These are phyloP conservation scores for Somateria mollissima DNA, from an alignment of 2,797 vertebrate genomes.

Conservation along the genomic window DNA sequence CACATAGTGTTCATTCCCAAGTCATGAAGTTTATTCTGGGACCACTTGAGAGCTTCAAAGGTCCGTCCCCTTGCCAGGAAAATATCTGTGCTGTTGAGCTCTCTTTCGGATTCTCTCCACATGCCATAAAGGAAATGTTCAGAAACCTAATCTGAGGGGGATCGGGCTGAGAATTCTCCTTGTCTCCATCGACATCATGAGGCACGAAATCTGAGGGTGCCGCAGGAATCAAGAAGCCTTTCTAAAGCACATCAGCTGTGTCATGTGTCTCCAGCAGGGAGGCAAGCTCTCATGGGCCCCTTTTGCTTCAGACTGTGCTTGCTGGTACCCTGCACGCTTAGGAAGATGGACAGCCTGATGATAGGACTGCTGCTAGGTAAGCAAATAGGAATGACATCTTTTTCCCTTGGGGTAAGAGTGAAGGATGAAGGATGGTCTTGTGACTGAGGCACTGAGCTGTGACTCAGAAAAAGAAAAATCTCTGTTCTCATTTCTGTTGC, in stretches of 20 bases:
- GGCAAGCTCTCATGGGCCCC: neutral
- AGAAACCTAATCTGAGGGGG: slow-evolving; percentile 57
- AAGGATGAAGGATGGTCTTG: slow-evolving; percentile 29
- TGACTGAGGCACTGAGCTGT: slow-evolving; percentile 19
- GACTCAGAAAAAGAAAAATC: slow-evolving; percentile 40
- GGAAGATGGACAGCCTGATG: neutral
- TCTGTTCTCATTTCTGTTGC: slow-evolving; percentile 9
- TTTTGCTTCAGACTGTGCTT: neutral
- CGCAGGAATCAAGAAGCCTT: neutral
- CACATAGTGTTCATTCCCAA: slow-evolving; percentile 69
- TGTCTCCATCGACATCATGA: neutral
- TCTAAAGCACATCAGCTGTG: neutral
- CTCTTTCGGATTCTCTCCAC: slow-evolving; percentile 61
- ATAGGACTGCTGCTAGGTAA: neutral
- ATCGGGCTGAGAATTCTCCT: slow-evolving; percentile 20
- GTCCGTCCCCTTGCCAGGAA: slow-evolving; percentile 56
- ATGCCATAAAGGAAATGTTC: slow-evolving; percentile 51
- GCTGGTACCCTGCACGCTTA: neutral
- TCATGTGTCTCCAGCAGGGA: neutral
- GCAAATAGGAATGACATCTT: neutral
- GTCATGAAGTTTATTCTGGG: slow-evolving; percentile 67
- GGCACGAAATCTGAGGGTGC: slow-evolving; percentile 22
- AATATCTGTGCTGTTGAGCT: slow-evolving; percentile 50
- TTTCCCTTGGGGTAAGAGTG: neutral
- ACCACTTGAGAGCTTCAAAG: slow-evolving; percentile 62